phyloP scores from a whole-genome alignment of 2,888 invertebrate genomes.

The Ichneumoninae sp. region DNA sequence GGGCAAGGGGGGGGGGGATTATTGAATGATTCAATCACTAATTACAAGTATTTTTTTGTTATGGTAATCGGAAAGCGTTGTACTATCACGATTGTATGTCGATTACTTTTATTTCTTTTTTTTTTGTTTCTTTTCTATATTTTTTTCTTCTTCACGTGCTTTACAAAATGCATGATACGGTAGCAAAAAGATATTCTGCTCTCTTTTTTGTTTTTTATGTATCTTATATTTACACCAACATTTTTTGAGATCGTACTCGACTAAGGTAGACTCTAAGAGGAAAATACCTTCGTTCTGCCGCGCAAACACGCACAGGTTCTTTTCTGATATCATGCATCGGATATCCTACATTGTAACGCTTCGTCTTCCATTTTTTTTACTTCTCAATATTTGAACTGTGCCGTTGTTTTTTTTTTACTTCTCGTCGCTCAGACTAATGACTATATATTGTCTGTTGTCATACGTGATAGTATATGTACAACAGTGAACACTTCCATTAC shows the following conservation, averaged over 20 bases:
- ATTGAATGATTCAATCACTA: slow-evolving; percentile 79
- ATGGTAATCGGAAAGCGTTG: slow-evolving; percentile 56
- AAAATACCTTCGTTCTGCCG: slow-evolving; percentile 26
- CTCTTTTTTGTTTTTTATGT: slow-evolving; percentile 60
- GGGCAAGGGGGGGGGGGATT: slow-evolving; percentile 70
- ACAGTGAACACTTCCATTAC: slow-evolving; percentile 80
- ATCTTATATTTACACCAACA: slow-evolving; percentile 54
- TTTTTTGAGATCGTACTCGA: slow-evolving; percentile 48
- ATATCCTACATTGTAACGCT: slow-evolving; percentile 63
- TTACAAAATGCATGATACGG: slow-evolving; percentile 70
- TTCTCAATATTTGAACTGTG: slow-evolving; percentile 45
- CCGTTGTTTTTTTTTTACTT: slow-evolving; percentile 37
- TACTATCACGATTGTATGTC: slow-evolving; percentile 58
- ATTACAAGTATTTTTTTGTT: slow-evolving; percentile 76
- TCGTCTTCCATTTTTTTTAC: slow-evolving; percentile 16
- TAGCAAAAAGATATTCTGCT: slow-evolving; percentile 70
- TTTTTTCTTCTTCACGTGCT: slow-evolving; percentile 52
- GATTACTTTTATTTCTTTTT: slow-evolving; percentile 53
- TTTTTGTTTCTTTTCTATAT: slow-evolving; percentile 4
- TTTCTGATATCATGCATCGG: slow-evolving; percentile 70
- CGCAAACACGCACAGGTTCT: slow-evolving; percentile 3
- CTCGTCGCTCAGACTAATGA: slow-evolving; percentile 66
- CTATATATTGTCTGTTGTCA: slow-evolving; percentile 74
- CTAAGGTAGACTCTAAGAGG: slow-evolving; percentile 28
- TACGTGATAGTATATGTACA: slow-evolving; percentile 72